These are phyloP conservation scores for Macrotrachela quadricornifera DNA, from an alignment of 1,140 invertebrate genomes.

Conservation along the genomic window DNA sequence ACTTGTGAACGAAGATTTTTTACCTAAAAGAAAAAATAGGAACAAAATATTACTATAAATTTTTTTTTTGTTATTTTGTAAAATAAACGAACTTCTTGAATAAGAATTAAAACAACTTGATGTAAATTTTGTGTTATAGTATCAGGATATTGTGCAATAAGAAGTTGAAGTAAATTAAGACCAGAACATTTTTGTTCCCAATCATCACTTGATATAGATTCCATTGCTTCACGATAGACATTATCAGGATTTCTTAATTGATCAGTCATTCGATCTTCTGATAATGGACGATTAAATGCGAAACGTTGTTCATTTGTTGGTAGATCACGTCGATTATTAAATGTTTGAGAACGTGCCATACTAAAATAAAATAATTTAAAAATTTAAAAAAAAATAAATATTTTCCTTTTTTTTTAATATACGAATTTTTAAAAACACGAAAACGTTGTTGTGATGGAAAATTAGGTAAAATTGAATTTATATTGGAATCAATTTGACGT, in stretches of 20 bases:
- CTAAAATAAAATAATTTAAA: too few species aligned
- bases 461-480: too few species aligned
- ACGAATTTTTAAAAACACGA: too few species aligned
- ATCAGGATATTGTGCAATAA: conserved; percentile 49
- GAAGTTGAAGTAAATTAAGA: conserved; percentile 44
- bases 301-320: too few species aligned
- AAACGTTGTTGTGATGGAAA: too few species aligned
- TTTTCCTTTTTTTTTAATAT: too few species aligned
- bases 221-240: conserved; percentile 40
- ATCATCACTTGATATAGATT: conserved; percentile 46
- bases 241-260: conserved; percentile 40
- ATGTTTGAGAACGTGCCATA: too few species aligned
- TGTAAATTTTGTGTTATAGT: conserved; percentile 37
- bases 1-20: conserved; percentile 69
- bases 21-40: background rate
- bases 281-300: too few species aligned
- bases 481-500: too few species aligned
- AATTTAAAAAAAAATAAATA: too few species aligned
- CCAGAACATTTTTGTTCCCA: conserved; percentile 65
- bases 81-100: conserved; percentile 41
- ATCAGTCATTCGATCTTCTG: conserved; percentile 17
- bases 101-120: conserved; percentile 44
- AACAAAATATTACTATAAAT: too few species aligned
- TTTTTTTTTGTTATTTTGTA: background rate
- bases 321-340: too few species aligned